Conservation (phyloP, 2,888 invertebrate species). For the Serripes groenlandicus region DNA sequence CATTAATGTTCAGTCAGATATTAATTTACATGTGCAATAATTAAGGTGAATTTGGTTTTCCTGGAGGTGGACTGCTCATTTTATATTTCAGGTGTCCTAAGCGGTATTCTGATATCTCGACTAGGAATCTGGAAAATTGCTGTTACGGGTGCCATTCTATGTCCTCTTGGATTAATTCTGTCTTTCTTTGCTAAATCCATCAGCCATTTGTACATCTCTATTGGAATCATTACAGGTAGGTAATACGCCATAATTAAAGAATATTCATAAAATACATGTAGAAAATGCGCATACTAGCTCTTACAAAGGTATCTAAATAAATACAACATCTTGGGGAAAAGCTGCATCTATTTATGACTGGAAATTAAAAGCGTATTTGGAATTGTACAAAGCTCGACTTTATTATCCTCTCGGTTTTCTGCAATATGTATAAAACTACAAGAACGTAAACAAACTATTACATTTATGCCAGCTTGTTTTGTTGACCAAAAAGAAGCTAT, state of each 20-base stretch:
- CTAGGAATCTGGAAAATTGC: conserved; percentile 7
- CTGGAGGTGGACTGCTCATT: too few species aligned
- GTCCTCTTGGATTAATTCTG: background rate
- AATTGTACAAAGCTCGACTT: too few species aligned
- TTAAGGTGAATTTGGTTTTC: too few species aligned
- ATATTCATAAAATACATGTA: background rate
- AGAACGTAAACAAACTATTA: too few species aligned
- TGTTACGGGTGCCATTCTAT: background rate
- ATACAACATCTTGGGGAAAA: too few species aligned
- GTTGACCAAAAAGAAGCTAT: too few species aligned
- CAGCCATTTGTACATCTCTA: background rate
- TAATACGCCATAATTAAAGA: background rate
- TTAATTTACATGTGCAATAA: background rate
- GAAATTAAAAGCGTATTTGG: too few species aligned
- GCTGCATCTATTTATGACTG: too few species aligned
- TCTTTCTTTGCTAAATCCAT: background rate
- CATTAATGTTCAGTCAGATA: background rate
- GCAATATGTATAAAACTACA: too few species aligned
- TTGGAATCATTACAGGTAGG: conserved; percentile 2
- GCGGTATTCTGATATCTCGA: background rate
- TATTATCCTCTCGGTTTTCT: too few species aligned
- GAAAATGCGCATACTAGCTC: background rate
- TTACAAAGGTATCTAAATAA: too few species aligned
- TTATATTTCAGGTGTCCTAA: background rate
- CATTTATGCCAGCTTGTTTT: too few species aligned